Percentiles rank a stretch among this genome's conserved stretches.
phyloP scores from a whole-genome alignment of 2,797 vertebrate genomes.

The Morelia viridis region DNA sequence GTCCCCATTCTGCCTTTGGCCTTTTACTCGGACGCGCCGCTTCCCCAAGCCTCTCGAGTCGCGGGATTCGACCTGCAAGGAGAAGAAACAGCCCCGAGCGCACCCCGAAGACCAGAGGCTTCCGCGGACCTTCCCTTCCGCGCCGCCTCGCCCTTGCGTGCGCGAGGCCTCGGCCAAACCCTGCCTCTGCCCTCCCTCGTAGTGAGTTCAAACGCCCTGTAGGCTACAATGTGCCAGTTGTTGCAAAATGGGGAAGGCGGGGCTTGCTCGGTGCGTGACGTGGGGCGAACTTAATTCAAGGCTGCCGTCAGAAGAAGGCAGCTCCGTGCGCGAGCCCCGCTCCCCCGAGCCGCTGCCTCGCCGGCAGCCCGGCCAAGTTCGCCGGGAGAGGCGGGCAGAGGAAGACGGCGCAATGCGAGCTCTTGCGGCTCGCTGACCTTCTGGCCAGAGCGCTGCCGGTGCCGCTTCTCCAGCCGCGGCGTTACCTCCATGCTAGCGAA shows the following conservation, averaged over 20 bases:
- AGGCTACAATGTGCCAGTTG: slow-evolving; percentile 69
- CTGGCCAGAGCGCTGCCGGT: slow-evolving; percentile 50
- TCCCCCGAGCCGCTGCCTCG: slow-evolving; percentile 21
- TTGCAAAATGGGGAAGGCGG: slow-evolving; percentile 68
- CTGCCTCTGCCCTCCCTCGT: slow-evolving; percentile 22
- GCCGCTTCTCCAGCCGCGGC: slow-evolving; percentile 36
- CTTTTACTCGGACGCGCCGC: not conserved
- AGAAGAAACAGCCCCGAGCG: not conserved
- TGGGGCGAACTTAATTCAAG: slow-evolving; percentile 68
- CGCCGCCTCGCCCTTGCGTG: not conserved
- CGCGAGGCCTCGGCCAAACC: not conserved
- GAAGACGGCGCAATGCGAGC: slow-evolving; percentile 61
- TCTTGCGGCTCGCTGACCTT: slow-evolving; percentile 63
- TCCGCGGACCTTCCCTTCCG: not conserved
- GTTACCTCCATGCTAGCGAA: slow-evolving; percentile 52
- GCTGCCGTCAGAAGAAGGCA: slow-evolving; percentile 72
- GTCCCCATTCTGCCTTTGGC: not conserved
- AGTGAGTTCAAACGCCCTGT: slow-evolving; percentile 56
- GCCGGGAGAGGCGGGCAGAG: slow-evolving; percentile 27
- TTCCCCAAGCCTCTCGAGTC: not conserved
- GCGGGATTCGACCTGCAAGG: not conserved
- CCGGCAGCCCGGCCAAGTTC: slow-evolving; percentile 37
- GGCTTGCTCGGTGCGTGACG: slow-evolving; percentile 21
- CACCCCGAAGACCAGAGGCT: not conserved
- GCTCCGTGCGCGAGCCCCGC: slow-evolving; percentile 31